Base-by-base conservation (phyloP, 2,113 vertebrate genomes). In the Nymphicus hollandicus region DNA sequence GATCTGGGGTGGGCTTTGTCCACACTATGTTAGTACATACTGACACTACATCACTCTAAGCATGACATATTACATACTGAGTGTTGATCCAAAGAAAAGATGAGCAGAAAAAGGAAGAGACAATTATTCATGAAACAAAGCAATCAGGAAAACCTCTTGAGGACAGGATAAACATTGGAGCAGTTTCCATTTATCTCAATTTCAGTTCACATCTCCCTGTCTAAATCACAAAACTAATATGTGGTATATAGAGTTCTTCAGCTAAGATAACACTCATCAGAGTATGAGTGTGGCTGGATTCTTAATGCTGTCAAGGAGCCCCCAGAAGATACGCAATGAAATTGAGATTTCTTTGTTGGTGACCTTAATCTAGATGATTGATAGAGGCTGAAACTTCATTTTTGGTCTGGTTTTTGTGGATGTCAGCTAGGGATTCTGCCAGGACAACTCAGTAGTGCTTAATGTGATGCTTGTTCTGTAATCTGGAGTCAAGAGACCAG, bases 1-100 rank as follows among this genome's bases (percentile, higher is more conserved):
- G 91, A 49, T 92, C 88, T 96, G 55, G 74, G 82, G 73, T 91
- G 81, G 94, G 94, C 89, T 92, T 86, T 89, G 77, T 95, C 90
- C 58, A 41, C 85, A 71, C 73, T 44, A 1, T 93, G 65, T 97
- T 56, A 74, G 71, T 72, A 15, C 44, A 50, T 13, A 37, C 29
- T 73, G 90, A 88, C 49, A 66, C n/a, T 88, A 19, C 55, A 25
- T 70, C 86, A 31, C 88, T 86, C 22, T 63, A 68, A 72, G 23
- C n/a, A 11, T 41, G 66, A 86, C 65, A 19, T 4, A 12, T 19
- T 29, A 29, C 37, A 7, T 35, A 31, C 49, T 72, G 81, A 94
- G 60, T 39, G 22, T 39, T 85, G 68, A 66, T 72, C 58, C 74
- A 64, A 81, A 58, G 72, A 41, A 60, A 93, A 81, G 66, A 82